Conservation (phyloP, 2,888 invertebrate genomes). For the Tipula unca region DNA sequence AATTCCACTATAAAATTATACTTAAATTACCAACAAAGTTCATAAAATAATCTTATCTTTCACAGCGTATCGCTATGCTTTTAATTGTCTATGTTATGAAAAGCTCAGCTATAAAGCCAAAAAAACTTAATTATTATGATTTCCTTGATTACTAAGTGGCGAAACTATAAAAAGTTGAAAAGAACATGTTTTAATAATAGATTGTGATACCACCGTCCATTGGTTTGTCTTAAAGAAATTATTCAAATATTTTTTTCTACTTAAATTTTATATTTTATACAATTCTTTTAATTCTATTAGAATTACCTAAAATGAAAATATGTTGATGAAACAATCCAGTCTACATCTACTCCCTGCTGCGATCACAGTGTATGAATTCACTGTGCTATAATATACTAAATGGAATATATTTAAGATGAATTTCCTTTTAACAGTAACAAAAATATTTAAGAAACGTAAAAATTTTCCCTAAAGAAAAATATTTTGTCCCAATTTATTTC, state of each 20-base stretch:
- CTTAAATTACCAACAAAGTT: too few species aligned
- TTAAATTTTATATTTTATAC: too few species aligned
- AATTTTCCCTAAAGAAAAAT: not conserved
- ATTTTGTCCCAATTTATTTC: not conserved
- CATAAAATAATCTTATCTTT: too few species aligned
- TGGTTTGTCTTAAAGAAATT: not conserved
- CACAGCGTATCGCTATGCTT: too few species aligned
- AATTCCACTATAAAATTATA: too few species aligned
- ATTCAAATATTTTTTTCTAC: not conserved
- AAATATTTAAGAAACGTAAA: not conserved
- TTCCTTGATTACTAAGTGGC: not conserved
- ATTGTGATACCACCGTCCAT: not conserved
- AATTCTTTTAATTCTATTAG: too few species aligned
- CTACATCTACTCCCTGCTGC: not conserved
- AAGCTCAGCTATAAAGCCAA: too few species aligned
- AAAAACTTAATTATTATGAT: not conserved
- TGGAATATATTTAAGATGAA: not conserved
- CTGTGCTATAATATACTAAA: not conserved
- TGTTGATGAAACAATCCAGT: not conserved
- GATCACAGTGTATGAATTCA: not conserved
- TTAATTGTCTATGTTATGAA: too few species aligned
- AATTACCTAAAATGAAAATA: too few species aligned
- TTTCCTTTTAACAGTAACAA: not conserved
- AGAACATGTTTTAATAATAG: not conserved
- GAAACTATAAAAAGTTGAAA: not conserved